Conservation (phyloP, 2,797 vertebrate genomes). For the Amphiprion clarkii region DNA sequence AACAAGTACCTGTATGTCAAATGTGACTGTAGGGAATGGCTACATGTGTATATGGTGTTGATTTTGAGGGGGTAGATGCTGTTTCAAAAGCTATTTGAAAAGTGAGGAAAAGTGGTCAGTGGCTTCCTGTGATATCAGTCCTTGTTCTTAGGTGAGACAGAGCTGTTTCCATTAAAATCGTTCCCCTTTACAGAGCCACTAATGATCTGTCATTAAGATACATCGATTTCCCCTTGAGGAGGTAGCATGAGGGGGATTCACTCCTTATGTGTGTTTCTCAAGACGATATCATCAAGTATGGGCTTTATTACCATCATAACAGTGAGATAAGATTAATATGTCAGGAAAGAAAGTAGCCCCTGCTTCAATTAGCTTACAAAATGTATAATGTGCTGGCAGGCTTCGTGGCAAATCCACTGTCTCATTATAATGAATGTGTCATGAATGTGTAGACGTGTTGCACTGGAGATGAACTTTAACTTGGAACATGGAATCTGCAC, state of each 20-base stretch:
- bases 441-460: background rate
- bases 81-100: conserved; percentile 12
- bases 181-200: conserved; percentile 72
- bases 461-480: conserved; percentile 15
- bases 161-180: conserved; percentile 76
- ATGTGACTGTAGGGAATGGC: conserved; percentile 3
- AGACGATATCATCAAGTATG: conserved; percentile 49
- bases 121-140: conserved; percentile 46
- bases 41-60: background rate
- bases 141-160: conserved; percentile 65
- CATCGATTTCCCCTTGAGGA: conserved; percentile 79
- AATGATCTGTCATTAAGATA: conserved; percentile 83
- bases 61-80: background rate
- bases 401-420: background rate
- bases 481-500: background rate
- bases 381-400: conserved; percentile 23
- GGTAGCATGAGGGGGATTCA: conserved; percentile 46
- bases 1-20: conserved; percentile 16
- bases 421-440: conserved; percentile 9
- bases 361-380: conserved; percentile 33
- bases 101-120: conserved; percentile 25
- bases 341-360: conserved; percentile 20
- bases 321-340: conserved; percentile 44
- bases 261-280: conserved; percentile 59
- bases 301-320: conserved; percentile 48